phyloP scores from a whole-genome alignment of 1,140 invertebrate species.

The Lepidurus apus region DNA sequence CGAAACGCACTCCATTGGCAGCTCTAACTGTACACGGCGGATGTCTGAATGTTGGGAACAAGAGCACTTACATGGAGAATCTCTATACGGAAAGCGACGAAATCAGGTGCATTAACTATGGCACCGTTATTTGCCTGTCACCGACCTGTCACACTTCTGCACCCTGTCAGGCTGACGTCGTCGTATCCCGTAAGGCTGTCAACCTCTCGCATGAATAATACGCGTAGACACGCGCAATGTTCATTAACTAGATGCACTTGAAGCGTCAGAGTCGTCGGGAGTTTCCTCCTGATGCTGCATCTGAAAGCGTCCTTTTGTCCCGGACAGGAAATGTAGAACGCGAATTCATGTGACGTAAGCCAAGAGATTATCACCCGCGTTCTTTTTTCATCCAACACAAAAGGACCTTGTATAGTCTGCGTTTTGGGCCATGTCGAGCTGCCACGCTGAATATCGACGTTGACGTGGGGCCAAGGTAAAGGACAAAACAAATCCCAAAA shows the following conservation, averaged over 20 bases:
- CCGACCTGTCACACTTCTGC: slow-evolving; percentile 17
- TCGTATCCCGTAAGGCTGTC: not conserved
- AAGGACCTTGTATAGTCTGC: not conserved
- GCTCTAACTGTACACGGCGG: not conserved
- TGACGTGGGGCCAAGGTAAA: not conserved
- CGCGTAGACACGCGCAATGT: slow-evolving; percentile 2
- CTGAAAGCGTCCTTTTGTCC: not conserved
- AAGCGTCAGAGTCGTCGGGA: not conserved
- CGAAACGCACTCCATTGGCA: not conserved
- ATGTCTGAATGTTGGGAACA: slow-evolving; percentile 4
- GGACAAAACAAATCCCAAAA: not conserved
- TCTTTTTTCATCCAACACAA: not conserved
- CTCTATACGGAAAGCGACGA: not conserved
- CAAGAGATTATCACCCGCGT: not conserved
- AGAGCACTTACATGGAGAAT: not conserved
- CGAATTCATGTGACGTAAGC: not conserved
- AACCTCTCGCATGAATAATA: slow-evolving; percentile 9
- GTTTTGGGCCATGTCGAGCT: not conserved
- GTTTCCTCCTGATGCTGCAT: not conserved
- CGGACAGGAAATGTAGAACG: not conserved
- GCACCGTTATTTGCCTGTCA: slow-evolving; percentile 17
- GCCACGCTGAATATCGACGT: slow-evolving; percentile 1
- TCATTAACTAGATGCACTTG: slow-evolving; percentile 13
- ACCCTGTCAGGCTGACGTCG: slow-evolving; percentile 3
- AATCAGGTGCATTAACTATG: not conserved